A percentile compares a stretch with the other conserved stretches of the same genome.
These are phyloP conservation scores for Drosophila nr. medialis DNA, from an alignment of 2,888 invertebrate genomes.

Conservation along the genomic window DNA sequence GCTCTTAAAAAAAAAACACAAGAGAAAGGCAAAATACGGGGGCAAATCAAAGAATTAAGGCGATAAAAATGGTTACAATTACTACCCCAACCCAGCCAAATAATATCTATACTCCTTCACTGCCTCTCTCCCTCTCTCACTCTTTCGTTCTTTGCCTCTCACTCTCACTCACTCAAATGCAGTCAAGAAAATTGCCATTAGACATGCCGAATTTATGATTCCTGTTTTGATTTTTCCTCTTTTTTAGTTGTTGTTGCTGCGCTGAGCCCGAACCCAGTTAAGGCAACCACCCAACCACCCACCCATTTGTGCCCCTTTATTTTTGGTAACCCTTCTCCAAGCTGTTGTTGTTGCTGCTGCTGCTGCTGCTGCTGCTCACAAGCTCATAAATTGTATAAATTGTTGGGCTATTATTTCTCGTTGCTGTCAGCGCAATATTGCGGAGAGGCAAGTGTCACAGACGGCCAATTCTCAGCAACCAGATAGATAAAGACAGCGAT, in stretches of 20 bases:
- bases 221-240: constrained; percentile 75
- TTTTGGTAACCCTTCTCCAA: constrained; percentile 49
- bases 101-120: constrained; percentile 1
- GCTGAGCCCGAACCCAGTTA: background rate
- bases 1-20: constrained; percentile 40
- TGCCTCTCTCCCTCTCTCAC: constrained; percentile 2
- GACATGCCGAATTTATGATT: constrained; percentile 83
- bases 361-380: constrained; percentile 49
- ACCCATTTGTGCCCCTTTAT: constrained; percentile 32
- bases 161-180: constrained; percentile 2
- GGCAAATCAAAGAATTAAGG: constrained; percentile 56
- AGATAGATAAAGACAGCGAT: background rate
- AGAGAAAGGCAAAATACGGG: constrained; percentile 2
- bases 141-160: background rate
- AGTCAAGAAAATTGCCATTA: constrained; percentile 74
- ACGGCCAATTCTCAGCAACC: constrained; percentile 27
- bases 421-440: constrained; percentile 82
- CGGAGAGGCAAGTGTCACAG: constrained; percentile 77
- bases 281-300: constrained; percentile 11
- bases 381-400: constrained; percentile 81
- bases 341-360: constrained; percentile 22
- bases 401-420: constrained; percentile 82
- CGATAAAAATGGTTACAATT: constrained; percentile 53
- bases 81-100: constrained; percentile 14
- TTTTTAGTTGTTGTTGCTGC: constrained; percentile 8